Conservation (phyloP, 2,888 invertebrate species). For the Odontocolon sp. region DNA sequence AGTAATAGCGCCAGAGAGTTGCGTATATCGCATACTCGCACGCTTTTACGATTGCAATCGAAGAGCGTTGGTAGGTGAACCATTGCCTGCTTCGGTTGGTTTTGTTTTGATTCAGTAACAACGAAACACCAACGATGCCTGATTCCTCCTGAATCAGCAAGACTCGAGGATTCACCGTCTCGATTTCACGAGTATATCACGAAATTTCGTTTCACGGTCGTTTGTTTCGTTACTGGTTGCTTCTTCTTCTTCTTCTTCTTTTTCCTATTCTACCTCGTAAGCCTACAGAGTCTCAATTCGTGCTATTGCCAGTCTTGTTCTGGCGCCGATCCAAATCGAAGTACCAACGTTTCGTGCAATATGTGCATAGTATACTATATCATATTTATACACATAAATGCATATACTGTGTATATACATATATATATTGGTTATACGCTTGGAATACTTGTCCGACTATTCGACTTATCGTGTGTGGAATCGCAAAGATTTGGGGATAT, state of each 20-base stretch:
- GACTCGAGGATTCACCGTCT: background rate
- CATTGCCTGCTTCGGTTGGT: background rate
- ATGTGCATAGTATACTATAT: constrained; percentile 6
- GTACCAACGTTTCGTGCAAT: constrained; percentile 35
- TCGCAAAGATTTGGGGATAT: constrained; percentile 23
- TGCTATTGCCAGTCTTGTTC: constrained; percentile 19
- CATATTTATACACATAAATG: background rate
- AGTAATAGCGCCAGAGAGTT: background rate
- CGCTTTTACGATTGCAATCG: constrained; percentile 43
- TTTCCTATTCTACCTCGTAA: constrained; percentile 16
- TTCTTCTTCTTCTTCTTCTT: background rate
- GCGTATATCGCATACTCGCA: constrained; percentile 40
- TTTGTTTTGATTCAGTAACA: constrained; percentile 8
- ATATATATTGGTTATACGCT: constrained; percentile 6
- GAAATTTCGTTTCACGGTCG: constrained; percentile 46
- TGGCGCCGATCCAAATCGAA: constrained; percentile 44
- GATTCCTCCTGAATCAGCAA: constrained; percentile 14
- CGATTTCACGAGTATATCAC: constrained; percentile 22
- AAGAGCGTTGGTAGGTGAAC: background rate
- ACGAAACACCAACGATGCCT: constrained; percentile 26
- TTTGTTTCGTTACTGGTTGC: constrained; percentile 24
- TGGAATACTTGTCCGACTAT: constrained; percentile 6
- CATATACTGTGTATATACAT: background rate
- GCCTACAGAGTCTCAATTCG: constrained; percentile 29
- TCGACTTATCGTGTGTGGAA: constrained; percentile 31